phyloP scores from a whole-genome alignment of 2,888 invertebrate genomes.

The Oxyscelio sp. region DNA sequence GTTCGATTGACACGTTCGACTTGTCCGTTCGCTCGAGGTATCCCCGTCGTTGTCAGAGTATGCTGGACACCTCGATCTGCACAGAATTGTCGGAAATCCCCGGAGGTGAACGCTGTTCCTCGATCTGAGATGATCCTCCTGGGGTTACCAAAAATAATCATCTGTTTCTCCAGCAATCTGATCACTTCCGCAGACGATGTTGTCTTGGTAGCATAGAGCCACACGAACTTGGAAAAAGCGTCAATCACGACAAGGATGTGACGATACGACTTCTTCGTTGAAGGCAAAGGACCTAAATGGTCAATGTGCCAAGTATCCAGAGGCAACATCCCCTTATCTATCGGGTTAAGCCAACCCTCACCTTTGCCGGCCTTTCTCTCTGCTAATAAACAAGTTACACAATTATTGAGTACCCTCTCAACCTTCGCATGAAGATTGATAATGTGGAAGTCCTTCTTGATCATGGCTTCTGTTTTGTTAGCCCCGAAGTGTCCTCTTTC shows the following conservation, averaged over 20 bases:
- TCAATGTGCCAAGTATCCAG: slow-evolving; percentile 6
- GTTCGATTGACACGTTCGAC: background rate
- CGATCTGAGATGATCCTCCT: no score
- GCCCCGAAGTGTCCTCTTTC: slow-evolving; percentile 33
- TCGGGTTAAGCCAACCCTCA: slow-evolving; percentile 7
- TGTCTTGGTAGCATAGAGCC: slow-evolving; percentile 1
- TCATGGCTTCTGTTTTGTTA: background rate
- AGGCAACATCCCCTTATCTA: background rate
- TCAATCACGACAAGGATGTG: background rate
- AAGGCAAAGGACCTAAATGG: background rate
- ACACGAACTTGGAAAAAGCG: background rate
- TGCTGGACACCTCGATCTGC: background rate
- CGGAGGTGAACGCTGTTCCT: no score
- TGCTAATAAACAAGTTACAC: background rate
- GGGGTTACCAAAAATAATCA: background rate
- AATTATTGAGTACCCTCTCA: no score
- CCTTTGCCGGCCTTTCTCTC: background rate
- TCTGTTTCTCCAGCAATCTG: background rate
- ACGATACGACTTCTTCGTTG: background rate
- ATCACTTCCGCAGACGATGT: background rate
- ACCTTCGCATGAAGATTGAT: background rate
- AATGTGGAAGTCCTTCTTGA: slow-evolving; percentile 28
- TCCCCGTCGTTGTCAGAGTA: background rate
- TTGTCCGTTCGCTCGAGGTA: background rate
- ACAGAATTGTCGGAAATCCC: background rate